Evolutionary conservation across 2,888 invertebrate genomes (phyloP).

Genomic region (Pyrgus malvae): DNA sequence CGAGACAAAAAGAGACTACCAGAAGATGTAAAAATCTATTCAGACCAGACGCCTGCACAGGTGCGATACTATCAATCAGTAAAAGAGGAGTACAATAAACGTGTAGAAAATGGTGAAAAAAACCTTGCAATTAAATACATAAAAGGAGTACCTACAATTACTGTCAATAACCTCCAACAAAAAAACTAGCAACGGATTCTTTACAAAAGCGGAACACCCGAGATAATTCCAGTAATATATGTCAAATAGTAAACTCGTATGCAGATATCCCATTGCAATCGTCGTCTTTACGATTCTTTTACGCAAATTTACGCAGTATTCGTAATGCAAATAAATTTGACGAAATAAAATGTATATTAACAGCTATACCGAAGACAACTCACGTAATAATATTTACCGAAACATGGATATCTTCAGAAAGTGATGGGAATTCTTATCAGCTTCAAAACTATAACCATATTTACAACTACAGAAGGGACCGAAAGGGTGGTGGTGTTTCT

Average conservation of each 20-base stretch:
- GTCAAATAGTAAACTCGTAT: conserved; percentile 25
- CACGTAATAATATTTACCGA: conserved; percentile 35
- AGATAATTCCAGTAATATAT: too few relatives aligned
- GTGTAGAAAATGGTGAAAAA: conserved; percentile 21
- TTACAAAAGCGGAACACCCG: too few relatives aligned
- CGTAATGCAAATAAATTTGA: conserved; percentile 27
- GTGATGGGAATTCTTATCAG: conserved; percentile 27
- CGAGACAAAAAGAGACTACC: conserved; percentile 24
- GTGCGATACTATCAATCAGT: conserved; percentile 15
- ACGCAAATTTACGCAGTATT: conserved; percentile 31
- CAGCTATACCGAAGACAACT: conserved; percentile 18
- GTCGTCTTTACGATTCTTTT: conserved; percentile 27
- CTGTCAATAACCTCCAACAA: conserved; percentile 2
- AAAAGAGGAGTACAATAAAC: conserved; percentile 23
- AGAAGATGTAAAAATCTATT: conserved; percentile 19
- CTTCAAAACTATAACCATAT: conserved; percentile 26
- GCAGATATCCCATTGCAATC: conserved; percentile 28
- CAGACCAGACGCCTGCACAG: conserved; percentile 30
- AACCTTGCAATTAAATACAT: conserved; percentile 25
- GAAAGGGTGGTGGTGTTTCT: conserved; percentile 39
- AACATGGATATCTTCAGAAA: conserved; percentile 36
- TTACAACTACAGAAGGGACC: conserved; percentile 34
- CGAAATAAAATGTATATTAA: conserved; percentile 32
- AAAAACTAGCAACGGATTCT: neutral
- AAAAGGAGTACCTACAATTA: conserved; percentile 21